Evolutionary conservation across 2,888 invertebrate species (phyloP), one percentile per base, ranked within the genome.

Genomic region (Epistrophe grossulariae): DNA sequence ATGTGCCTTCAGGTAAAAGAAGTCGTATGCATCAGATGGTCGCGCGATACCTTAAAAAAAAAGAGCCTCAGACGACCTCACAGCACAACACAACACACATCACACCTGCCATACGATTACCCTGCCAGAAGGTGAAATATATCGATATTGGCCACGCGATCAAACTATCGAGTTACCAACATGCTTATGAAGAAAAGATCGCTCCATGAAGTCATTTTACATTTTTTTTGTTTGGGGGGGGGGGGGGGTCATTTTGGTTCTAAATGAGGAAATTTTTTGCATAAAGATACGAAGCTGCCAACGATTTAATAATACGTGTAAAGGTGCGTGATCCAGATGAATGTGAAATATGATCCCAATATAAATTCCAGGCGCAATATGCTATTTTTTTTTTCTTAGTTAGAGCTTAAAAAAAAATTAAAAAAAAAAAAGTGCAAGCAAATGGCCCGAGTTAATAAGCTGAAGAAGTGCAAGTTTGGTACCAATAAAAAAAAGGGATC

Each of bases 61-160:
- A 38, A 0, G 5, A 40, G 11, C 55, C 59, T 48, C 72, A 77
- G 77, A 71, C 84, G 70, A 52, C 38, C 66, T 57, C 24, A 72
- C 82, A 66, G 24, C 72, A 72, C 82, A 66, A 15, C 72, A 79
- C 71, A 87, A 15, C 72, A 79, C 71, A 87, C 83, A 83, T 87
- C 87, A 87, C 83, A 87, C 87, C 87, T 87, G 87, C 83, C 83
- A 68, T 83, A 40, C 11, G 79, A 68, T 77, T 76, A 68, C 79
- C 71, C 62, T 70, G 84, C 77, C 88, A 84, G 88, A 84, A 83
- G 88, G 88, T 84, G 79, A 84, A 84, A 84, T 73, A 83, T 77
- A 88, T 84, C 84, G 79, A 77, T 64, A 52, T 40, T 84, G 73
- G 88, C 88, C 88, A 88, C 88, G 88, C 88, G 88, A 88, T 88